These are phyloP conservation scores for Phlogophora meticulosa DNA, from an alignment of 2,888 invertebrate genomes.

Conservation along the genomic window DNA sequence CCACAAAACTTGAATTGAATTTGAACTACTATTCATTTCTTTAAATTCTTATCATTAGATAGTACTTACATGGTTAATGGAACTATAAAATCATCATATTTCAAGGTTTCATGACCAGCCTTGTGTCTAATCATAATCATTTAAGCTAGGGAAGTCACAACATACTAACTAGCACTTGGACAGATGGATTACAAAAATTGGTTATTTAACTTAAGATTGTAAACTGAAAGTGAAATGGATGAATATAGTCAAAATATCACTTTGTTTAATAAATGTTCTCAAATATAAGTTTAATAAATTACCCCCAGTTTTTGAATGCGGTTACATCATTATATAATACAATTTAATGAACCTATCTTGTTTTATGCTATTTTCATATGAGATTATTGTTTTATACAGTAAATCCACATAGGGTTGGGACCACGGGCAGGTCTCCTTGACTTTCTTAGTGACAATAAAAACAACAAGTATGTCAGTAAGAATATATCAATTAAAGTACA, in stretches of 20 bases:
- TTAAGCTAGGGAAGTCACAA: not conserved
- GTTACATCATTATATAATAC: not conserved
- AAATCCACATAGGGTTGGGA: not conserved
- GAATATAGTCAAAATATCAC: too few relatives aligned
- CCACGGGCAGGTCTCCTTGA: not conserved
- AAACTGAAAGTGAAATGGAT: not conserved
- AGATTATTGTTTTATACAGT: constrained; percentile 1
- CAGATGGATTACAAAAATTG: not conserved
- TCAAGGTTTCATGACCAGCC: too few relatives aligned
- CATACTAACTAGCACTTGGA: not conserved
- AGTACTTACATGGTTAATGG: not conserved
- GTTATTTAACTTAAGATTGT: not conserved
- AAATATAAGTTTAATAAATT: not conserved
- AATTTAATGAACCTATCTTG: not conserved
- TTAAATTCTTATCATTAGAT: constrained; percentile 9
- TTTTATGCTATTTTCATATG: not conserved
- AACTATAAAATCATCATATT: not conserved
- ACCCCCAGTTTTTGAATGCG: not conserved
- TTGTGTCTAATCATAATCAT: not conserved
- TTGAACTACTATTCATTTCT: constrained; percentile 7
- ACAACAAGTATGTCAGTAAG: constrained; percentile 4
- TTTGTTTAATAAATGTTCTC: not conserved
- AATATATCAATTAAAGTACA: constrained; percentile 7
- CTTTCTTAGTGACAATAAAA: constrained; percentile 1
- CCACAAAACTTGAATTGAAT: not conserved